These are phyloP conservation scores for Todiramphus saurophagus DNA, from an alignment of 2,113 vertebrate genomes.

Conservation along the genomic window DNA sequence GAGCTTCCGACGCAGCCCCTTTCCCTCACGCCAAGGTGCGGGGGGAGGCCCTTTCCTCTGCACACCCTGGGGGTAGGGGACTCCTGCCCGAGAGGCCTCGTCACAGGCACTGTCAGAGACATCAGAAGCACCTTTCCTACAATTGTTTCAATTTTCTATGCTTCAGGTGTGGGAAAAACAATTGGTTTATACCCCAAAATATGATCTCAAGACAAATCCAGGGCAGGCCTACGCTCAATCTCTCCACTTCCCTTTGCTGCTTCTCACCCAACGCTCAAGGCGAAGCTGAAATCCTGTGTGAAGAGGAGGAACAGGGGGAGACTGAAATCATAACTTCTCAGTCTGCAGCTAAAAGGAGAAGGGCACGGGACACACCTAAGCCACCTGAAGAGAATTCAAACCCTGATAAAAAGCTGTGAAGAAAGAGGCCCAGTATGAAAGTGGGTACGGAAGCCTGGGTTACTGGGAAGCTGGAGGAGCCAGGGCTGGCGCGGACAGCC, in stretches of 20 bases:
- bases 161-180: background rate
- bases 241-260: background rate
- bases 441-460: background rate
- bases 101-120: too few species aligned
- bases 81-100: background rate
- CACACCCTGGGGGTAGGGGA: too few species aligned
- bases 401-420: fast-evolving
- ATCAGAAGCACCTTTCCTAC: fast-evolving
- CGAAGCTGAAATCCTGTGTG: background rate
- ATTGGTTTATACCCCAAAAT: background rate
- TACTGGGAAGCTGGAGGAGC: background rate
- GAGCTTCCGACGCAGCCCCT: background rate
- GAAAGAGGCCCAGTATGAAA: background rate
- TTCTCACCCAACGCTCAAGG: background rate
- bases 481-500: background rate
- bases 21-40: fast-evolving
- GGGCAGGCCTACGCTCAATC: background rate
- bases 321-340: background rate
- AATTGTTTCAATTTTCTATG: background rate
- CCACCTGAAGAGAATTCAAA: background rate
- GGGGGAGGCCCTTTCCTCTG: fast-evolving
- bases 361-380: background rate
- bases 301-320: background rate
- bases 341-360: background rate
- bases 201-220: background rate